A percentile compares a stretch with the other conserved stretches of the same genome.
Conservation (phyloP, 2,888 invertebrate genomes). For the Dasysyrphus tricinctus region DNA sequence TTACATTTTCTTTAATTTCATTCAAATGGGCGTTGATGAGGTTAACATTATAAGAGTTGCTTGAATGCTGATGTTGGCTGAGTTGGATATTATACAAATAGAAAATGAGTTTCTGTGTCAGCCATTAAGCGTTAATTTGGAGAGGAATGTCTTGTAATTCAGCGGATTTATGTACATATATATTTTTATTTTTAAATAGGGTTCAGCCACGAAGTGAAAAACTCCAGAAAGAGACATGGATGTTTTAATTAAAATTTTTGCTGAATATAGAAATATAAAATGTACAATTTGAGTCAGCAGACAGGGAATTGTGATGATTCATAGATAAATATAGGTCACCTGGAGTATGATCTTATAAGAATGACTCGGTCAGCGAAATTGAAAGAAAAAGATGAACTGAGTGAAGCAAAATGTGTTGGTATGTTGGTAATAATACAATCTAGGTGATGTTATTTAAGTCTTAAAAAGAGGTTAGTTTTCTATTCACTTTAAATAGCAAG, state of each 20-base stretch:
- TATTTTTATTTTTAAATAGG: conserved; percentile 26
- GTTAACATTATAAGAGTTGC: conserved; percentile 12
- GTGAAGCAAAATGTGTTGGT: not conserved
- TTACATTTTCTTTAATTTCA: conserved; percentile 23
- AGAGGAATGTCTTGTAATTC: conserved; percentile 46
- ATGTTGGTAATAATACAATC: not conserved
- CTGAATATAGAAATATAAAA: conserved; percentile 14
- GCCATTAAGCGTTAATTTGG: conserved; percentile 53
- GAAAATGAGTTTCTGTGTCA: conserved; percentile 37
- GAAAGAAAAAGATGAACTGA: not conserved
- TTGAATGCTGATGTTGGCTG: conserved; percentile 10
- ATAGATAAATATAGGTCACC: not conserved
- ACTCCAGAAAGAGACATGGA: not conserved
- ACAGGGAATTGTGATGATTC: not conserved
- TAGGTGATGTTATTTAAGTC: not conserved
- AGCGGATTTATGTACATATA: not conserved
- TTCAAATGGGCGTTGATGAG: conserved; percentile 53
- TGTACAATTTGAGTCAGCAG: not conserved
- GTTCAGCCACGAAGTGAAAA: not conserved
- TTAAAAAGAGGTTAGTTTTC: not conserved
- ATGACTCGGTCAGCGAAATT: conserved; percentile 2
- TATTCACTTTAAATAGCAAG: not conserved
- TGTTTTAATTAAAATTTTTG: conserved; percentile 53
- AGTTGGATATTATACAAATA: not conserved
- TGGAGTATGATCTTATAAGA: not conserved